Percentiles rank a stretch among this genome's conserved stretches.
These are phyloP conservation scores for Platycheirus rosarum DNA, from an alignment of 2,888 invertebrate species.

Conservation along the genomic window DNA sequence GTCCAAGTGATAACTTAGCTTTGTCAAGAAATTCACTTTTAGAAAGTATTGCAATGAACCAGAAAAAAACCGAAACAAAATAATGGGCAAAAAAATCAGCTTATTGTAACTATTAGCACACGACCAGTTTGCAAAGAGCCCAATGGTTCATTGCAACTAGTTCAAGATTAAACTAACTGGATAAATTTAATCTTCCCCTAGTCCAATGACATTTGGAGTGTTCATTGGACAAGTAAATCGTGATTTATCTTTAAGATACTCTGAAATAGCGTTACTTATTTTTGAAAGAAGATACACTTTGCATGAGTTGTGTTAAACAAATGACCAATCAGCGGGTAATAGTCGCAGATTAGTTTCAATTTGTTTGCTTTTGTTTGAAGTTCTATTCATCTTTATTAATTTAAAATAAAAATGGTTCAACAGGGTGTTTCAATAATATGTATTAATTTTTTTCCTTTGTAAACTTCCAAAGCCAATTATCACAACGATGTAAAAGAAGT, in stretches of 20 bases:
- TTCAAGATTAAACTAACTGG: conserved; percentile 55
- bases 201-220: not conserved
- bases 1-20: too few species aligned
- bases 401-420: not conserved
- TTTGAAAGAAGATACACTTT: not conserved
- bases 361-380: conserved; percentile 12
- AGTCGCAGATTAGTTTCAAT: conserved; percentile 11
- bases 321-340: not conserved
- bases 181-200: not conserved
- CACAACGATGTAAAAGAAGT: too few species aligned
- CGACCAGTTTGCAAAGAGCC: not conserved
- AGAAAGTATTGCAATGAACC: conserved; percentile 54
- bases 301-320: not conserved
- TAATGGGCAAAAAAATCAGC: too few species aligned
- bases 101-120: not conserved
- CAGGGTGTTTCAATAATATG: not conserved
- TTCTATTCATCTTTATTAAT: not conserved
- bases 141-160: conserved; percentile 42
- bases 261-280: not conserved
- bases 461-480: too few species aligned
- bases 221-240: not conserved
- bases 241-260: not conserved
- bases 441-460: too few species aligned
- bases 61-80: conserved; percentile 25
- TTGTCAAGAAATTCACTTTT: conserved; percentile 65